Conservation (phyloP, 2,113 vertebrate species). For the Eretmochelys imbricata region DNA sequence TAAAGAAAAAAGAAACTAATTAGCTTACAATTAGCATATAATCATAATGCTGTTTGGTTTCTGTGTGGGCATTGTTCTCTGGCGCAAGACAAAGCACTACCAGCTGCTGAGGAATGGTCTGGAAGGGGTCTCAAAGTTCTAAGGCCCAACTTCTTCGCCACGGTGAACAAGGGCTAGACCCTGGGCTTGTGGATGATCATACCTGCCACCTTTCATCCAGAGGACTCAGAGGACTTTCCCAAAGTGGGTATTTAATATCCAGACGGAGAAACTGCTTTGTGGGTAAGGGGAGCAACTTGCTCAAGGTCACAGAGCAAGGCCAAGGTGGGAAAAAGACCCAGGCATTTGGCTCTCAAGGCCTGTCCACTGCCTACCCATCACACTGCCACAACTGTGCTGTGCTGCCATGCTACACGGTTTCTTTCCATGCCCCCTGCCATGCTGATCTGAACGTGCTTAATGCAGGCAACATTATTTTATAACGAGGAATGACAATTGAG, state of each 20-base stretch:
- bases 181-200: neutral
- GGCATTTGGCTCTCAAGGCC: neutral
- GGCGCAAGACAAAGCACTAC: neutral
- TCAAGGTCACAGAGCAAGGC: neutral
- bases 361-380: neutral
- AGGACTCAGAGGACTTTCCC: neutral
- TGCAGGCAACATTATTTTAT: neutral
- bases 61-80: neutral
- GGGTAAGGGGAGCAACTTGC: neutral
- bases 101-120: rapidly evolving
- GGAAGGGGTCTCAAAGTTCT: neutral
- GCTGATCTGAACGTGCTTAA: neutral
- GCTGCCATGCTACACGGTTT: neutral
- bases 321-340: neutral
- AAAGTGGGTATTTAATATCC: neutral
- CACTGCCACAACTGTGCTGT: neutral
- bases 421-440: neutral
- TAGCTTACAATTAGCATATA: conserved; percentile 37
- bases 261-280: neutral
- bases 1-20: conserved; percentile 24
- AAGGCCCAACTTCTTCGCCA: neutral
- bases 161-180: neutral
- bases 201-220: neutral
- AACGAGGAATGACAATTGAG: neutral
- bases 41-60: conserved; percentile 37